Evolutionary conservation across 2,797 vertebrate genomes (phyloP), one percentile per base, ranked within the genome.

Genomic region (Sebastes kiyomatsui): DNA sequence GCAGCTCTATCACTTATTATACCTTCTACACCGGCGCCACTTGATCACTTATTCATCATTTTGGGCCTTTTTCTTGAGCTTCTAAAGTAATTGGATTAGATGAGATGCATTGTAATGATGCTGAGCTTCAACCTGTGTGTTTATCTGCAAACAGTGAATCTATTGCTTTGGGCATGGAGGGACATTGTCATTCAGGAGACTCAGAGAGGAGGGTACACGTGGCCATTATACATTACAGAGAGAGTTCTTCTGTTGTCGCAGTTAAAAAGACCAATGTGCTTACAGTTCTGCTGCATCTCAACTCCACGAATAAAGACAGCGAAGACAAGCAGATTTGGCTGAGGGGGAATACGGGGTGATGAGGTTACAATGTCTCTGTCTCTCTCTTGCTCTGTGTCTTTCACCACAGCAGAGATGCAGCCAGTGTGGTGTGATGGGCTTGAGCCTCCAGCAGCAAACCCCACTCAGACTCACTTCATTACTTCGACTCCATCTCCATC

Each of bases 401-500:
- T 84, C 70, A 65, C 61, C 49, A 35, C n/a, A 73, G 64, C 56
- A 76, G n/a, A 84, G 67, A 86, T 82, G 78, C 65, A 87, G 66
- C 70, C 79, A 88, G 69, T 80, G 88, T 87, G 72, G 73, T 79
- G 77, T 90, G 82, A 93, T 89, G 78, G 72, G 61, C 80, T 83
- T 75, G 74, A 84, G 90, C 88, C 85, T 90, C 84, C 82, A 87
- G 90, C 87, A 84, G 83, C 77, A 89, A 90, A 90, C 82, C 73
- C 80, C 80, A 90, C 83, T 90, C 82, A 88, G 81, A 81, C 82
- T 87, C 86, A 91, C 85, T 90, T 94, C 91, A 93, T 93, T 93
- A 93, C 84, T 91, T 30, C 85, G 70, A 83, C 82, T 87, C 86
- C 87, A 86, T 88, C 89, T 90, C 83, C 82, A 90, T 87, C 72